Base-by-base conservation (phyloP, 2,888 invertebrate genomes). In the Seira sanloemensis region DNA sequence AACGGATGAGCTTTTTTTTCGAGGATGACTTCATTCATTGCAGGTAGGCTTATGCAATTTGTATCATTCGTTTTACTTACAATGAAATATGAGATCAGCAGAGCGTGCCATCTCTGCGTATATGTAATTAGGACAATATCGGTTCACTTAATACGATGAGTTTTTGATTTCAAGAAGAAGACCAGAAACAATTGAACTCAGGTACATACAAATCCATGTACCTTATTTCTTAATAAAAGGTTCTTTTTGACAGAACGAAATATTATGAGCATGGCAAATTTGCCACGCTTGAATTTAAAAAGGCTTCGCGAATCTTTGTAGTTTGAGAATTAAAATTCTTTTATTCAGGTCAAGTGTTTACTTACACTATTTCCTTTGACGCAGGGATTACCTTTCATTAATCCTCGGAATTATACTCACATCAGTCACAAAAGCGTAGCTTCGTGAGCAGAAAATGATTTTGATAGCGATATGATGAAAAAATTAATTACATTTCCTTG, bases 301-400 rank as follows among this genome's bases (percentile, higher is more conserved):
- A n/a, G n/a, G n/a, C n/a, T n/a, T n/a, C n/a, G n/a, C n/a, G n/a
- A n/a, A n/a, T n/a, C n/a, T n/a, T n/a, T n/a, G n/a, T n/a, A n/a
- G n/a, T n/a, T n/a, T n/a, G n/a, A n/a, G n/a, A n/a, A n/a, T n/a
- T n/a, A n/a, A n/a, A n/a, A 50, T 50, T 12, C 50, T 50, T 50
- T 50, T 50, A n/a, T 50, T 50, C 50, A 50, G 50, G 50, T 50
- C 50, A 50, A 50, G 50, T 50, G 50, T 50, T 50, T 50, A 18
- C 50, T 18, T 50, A 50, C 50, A 50, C 50, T 16, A 12, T 50
- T 50, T 50, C 50, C 50, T 2, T 50, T 50, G 50, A 50, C 50
- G 50, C 50, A 18, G 50, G n/a, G 50, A 50, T 50, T 50, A 18
- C 50, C 50, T 50, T 50, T 50, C n/a, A 50, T 50, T 50, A 2